Percentiles rank a stretch among this genome's conserved stretches.
Evolutionary conservation across 2,888 invertebrate genomes (phyloP).

Genomic region (Cheilosia urbana): DNA sequence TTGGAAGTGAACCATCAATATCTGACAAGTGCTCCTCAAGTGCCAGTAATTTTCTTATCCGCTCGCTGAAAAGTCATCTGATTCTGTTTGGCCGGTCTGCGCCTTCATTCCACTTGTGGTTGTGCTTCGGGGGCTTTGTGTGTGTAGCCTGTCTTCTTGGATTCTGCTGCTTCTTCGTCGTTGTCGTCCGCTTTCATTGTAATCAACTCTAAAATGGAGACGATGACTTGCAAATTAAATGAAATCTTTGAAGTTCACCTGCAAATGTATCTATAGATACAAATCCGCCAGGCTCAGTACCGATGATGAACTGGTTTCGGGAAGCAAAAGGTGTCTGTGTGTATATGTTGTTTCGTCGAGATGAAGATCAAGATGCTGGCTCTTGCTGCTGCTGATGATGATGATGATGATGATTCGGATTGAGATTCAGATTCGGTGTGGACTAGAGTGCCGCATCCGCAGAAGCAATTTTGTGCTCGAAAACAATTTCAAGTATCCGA

Average conservation of each 20-base stretch:
- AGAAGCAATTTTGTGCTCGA: constrained; percentile 75
- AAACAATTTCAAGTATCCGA: constrained; percentile 75
- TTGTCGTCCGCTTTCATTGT: constrained; percentile 62
- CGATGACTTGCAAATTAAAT: constrained; percentile 75
- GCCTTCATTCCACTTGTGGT: constrained; percentile 26
- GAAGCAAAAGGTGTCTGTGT: constrained; percentile 47
- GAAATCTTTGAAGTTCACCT: constrained; percentile 74
- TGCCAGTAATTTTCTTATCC: constrained; percentile 76
- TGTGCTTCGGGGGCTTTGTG: constrained; percentile 46
- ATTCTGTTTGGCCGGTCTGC: constrained; percentile 15
- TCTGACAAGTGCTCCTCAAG: constrained; percentile 74
- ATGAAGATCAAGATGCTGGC: constrained; percentile 53
- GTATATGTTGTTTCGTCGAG: constrained; percentile 28
- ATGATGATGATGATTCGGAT: constrained; percentile 60
- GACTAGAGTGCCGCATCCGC: constrained; percentile 70
- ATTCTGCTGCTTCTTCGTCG: constrained; percentile 19
- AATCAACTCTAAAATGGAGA: constrained; percentile 74
- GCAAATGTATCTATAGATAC: constrained; percentile 59
- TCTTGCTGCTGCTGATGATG: constrained; percentile 13
- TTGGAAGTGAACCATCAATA: constrained; percentile 75
- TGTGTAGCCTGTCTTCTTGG: constrained; percentile 15
- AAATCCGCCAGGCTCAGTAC: constrained; percentile 61
- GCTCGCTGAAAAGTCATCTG: constrained; percentile 70
- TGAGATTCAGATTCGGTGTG: constrained; percentile 50
- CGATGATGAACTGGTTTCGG: constrained; percentile 74